Percentiles rank a stretch among this genome's conserved stretches.
Evolutionary conservation across 1,140 invertebrate species (phyloP).

Genomic region (Teleopsis dalmanni): DNA sequence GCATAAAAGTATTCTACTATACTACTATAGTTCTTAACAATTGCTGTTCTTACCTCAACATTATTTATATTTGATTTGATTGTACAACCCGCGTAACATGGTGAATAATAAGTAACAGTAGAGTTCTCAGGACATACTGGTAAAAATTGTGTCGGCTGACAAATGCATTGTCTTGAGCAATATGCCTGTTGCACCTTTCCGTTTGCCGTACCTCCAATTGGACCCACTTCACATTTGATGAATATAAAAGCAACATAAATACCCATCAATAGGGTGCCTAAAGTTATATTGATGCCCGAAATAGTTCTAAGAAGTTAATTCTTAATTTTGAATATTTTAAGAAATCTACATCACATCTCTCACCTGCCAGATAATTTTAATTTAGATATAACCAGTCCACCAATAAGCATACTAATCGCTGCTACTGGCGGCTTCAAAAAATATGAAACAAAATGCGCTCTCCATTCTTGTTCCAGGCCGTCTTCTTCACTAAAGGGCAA

Average conservation of each 20-base stretch:
- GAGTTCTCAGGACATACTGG: constrained; percentile 57
- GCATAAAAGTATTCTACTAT: not conserved
- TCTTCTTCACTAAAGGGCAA: constrained; percentile 49
- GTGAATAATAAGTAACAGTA: constrained; percentile 55
- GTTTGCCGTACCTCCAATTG: constrained; percentile 44
- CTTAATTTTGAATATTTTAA: not conserved
- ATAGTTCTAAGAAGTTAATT: constrained; percentile 19
- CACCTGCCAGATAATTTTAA: constrained; percentile 48
- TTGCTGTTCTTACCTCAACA: constrained; percentile 20
- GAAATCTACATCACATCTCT: not conserved
- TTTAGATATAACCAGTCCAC: constrained; percentile 56
- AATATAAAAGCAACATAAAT: constrained; percentile 54
- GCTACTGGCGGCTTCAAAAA: constrained; percentile 56
- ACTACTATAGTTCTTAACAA: not conserved
- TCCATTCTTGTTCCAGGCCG: constrained; percentile 51
- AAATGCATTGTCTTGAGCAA: constrained; percentile 57
- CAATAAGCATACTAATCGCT: constrained; percentile 51
- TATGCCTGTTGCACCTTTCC: constrained; percentile 45
- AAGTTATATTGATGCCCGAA: constrained; percentile 47
- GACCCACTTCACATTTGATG: constrained; percentile 49
- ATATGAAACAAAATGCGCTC: constrained; percentile 47
- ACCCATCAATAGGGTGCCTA: constrained; percentile 34
- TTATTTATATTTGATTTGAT: constrained; percentile 35
- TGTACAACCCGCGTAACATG: constrained; percentile 64
- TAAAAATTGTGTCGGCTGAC: constrained; percentile 52